Percentiles rank a stretch among this genome's conserved stretches.
phyloP scores from a whole-genome alignment of 2,888 invertebrate genomes.

The Phengaris arion region DNA sequence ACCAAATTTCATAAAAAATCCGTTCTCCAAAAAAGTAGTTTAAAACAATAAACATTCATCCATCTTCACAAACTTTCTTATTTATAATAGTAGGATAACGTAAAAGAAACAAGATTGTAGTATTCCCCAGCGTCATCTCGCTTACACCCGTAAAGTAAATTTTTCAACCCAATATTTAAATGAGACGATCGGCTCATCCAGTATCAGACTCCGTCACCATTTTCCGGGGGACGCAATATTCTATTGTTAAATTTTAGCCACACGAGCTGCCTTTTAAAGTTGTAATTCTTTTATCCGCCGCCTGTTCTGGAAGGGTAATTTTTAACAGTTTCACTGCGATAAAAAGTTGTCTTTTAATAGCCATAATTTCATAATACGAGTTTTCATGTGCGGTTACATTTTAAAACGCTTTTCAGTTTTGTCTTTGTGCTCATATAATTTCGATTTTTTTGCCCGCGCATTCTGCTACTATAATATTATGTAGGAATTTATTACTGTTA shows the following conservation, averaged over 20 bases:
- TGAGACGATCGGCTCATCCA: neutral
- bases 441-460: too few species aligned
- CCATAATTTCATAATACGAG: constrained; percentile 8
- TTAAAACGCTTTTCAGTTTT: neutral
- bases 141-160: neutral
- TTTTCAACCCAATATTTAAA: neutral
- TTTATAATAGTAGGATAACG: neutral
- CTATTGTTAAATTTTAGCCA: constrained; percentile 34
- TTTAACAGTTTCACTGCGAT: constrained; percentile 27
- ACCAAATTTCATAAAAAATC: too few species aligned
- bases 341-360: constrained; percentile 10
- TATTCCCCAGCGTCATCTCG: neutral
- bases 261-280: constrained; percentile 29
- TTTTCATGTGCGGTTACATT: constrained; percentile 10
- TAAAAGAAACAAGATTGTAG: neutral
- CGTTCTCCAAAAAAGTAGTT: too few species aligned
- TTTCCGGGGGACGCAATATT: constrained; percentile 31
- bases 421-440: neutral
- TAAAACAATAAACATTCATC: neutral
- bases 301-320: constrained; percentile 20
- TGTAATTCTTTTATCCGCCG: constrained; percentile 28
- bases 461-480: too few species aligned
- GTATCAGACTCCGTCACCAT: constrained; percentile 15
- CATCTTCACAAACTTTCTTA: too few species aligned
- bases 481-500: too few species aligned